A percentile compares a stretch with the other conserved stretches of the same genome.
Evolutionary conservation across 1,140 invertebrate genomes (phyloP).

Genomic region (Lerema accius): DNA sequence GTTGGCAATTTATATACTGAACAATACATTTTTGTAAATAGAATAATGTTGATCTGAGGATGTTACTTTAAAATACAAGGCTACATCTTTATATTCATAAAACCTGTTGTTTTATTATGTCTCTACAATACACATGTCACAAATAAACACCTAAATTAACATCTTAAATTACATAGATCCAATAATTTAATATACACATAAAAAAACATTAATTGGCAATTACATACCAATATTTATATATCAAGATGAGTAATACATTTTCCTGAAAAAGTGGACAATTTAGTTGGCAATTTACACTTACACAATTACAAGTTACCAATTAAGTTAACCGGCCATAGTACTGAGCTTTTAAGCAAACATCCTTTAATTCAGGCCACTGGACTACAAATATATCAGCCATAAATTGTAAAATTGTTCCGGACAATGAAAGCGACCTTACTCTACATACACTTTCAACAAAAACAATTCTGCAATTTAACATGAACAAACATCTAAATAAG

Average conservation of each 20-base stretch:
- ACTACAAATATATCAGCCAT: conserved; percentile 94
- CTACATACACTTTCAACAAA: conserved; percentile 98
- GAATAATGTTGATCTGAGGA: conserved; percentile 57
- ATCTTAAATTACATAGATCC: too few relatives aligned
- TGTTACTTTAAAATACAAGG: conserved; percentile 44
- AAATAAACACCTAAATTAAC: conserved; percentile 1
- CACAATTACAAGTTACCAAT: too few relatives aligned
- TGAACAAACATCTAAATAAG: conserved; percentile 85
- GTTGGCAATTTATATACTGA: conserved; percentile 55
- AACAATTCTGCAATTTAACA: conserved; percentile 89
- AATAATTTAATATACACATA: too few relatives aligned
- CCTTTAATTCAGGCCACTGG: conserved; percentile 91
- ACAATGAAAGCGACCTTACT: conserved; percentile 93
- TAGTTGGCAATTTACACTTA: too few relatives aligned
- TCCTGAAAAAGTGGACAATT: too few relatives aligned
- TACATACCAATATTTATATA: too few relatives aligned
- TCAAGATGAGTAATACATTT: too few relatives aligned
- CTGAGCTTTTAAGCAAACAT: conserved; percentile 84
- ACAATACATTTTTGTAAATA: conserved; percentile 52
- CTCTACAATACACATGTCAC: neutral
- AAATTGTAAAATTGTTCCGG: conserved; percentile 93
- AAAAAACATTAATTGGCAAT: conserved; percentile 18
- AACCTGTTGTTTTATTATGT: conserved; percentile 37
- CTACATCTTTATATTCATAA: conserved; percentile 48
- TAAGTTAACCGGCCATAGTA: conserved; percentile 86